Conservation (phyloP, 1,140 invertebrate genomes). For the Macrobrachium nipponense region DNA sequence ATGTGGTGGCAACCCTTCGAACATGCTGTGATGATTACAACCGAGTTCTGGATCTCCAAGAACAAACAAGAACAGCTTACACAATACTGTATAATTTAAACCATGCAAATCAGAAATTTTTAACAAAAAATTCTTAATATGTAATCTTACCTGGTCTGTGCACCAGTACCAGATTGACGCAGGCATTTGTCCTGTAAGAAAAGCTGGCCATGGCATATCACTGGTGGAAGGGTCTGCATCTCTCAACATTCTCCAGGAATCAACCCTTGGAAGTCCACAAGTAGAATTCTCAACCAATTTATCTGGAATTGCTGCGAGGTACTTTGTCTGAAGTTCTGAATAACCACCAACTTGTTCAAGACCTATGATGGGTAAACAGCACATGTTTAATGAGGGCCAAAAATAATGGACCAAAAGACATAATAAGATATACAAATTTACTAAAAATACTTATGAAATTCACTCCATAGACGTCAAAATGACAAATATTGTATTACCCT, state of each 20-base stretch:
- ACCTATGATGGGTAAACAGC: slow-evolving; percentile 55
- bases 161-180: slow-evolving; percentile 74
- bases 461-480: no score
- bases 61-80: no score
- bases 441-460: no score
- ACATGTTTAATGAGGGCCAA: no score
- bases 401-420: no score
- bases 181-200: slow-evolving; percentile 71
- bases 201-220: slow-evolving; percentile 72
- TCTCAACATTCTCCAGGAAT: slow-evolving; percentile 69
- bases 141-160: slow-evolving; percentile 70
- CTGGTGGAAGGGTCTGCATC: slow-evolving; percentile 65
- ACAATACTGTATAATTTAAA: no score
- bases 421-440: no score
- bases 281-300: slow-evolving; percentile 64
- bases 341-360: slow-evolving; percentile 71
- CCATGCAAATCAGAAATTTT: no score
- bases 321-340: slow-evolving; percentile 68
- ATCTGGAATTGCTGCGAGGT: slow-evolving; percentile 69
- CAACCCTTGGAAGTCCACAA: slow-evolving; percentile 65
- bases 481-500: no score
- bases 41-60: no score
- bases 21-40: no score
- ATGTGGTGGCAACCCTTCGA: no score
- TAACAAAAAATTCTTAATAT: not conserved